Evolutionary conservation across 2,113 vertebrate species (phyloP).

Genomic region (Oreocharis arfaki): DNA sequence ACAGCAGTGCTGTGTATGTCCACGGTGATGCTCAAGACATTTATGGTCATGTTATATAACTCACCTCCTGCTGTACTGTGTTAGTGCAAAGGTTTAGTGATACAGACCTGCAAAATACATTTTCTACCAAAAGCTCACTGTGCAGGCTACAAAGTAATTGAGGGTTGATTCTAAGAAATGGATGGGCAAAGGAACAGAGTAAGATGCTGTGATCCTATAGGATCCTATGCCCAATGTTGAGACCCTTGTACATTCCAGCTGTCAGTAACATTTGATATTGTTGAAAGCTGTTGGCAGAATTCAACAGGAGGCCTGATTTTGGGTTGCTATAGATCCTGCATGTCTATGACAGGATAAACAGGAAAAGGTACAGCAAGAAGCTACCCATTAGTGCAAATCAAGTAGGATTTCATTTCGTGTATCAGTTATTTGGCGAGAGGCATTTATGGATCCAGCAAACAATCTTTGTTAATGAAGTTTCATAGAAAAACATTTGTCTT

Average conservation of each 20-base stretch:
- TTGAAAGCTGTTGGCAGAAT: neutral
- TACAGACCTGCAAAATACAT: neutral
- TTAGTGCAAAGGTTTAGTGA: neutral
- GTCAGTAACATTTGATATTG: neutral
- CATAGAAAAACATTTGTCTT: neutral
- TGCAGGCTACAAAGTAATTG: neutral
- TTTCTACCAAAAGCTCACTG: neutral
- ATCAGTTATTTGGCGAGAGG: neutral
- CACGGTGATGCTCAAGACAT: neutral
- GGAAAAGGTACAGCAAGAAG: neutral
- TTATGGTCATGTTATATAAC: neutral
- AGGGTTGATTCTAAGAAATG: neutral
- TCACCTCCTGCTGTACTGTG: neutral
- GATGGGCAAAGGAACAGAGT: neutral
- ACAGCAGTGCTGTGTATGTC: neutral
- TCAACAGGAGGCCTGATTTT: neutral
- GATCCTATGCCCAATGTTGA: neutral
- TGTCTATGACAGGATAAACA: neutral
- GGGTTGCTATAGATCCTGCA: neutral
- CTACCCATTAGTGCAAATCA: neutral
- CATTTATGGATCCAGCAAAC: neutral
- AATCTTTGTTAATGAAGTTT: neutral
- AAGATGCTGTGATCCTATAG: neutral
- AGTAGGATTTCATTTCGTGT: neutral
- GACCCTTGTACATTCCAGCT: neutral